A percentile compares a stretch with the other conserved stretches of the same genome.
phyloP scores from a whole-genome alignment of 2,797 vertebrate species.

The Oceanodroma leucorhoa region DNA sequence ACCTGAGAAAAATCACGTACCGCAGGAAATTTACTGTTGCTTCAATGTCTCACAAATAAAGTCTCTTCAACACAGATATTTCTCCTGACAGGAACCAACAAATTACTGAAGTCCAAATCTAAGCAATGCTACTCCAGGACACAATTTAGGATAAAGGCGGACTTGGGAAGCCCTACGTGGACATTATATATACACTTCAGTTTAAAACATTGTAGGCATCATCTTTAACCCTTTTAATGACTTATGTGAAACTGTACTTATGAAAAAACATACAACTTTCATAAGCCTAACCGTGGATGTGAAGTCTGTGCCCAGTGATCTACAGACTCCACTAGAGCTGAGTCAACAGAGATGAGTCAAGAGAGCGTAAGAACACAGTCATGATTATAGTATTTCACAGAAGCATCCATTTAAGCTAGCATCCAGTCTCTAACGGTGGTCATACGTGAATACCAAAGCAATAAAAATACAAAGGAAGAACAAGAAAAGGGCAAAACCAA shows the following conservation, averaged over 20 bases:
- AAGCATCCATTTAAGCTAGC: not conserved
- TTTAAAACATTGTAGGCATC: not conserved
- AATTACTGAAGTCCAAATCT: not conserved
- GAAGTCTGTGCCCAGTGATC: not conserved
- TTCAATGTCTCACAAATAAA: not conserved
- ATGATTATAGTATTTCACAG: not conserved
- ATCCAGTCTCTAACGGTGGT: not conserved
- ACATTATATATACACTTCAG: not conserved
- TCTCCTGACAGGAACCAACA: not conserved
- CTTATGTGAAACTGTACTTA: not conserved
- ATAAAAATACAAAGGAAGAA: not conserved
- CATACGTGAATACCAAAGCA: not conserved
- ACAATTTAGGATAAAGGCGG: not conserved
- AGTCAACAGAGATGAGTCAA: not conserved
- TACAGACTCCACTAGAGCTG: not conserved
- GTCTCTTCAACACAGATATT: not conserved
- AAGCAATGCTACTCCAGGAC: not conserved
- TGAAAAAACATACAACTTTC: not conserved
- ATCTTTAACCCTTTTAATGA: not conserved
- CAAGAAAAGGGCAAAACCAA: not conserved
- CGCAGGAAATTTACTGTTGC: not conserved
- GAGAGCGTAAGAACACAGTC: not conserved
- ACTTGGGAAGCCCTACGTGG: not conserved
- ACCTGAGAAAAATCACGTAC: not conserved
- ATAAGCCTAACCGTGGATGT: not conserved